These are phyloP conservation scores for Parnassius apollo DNA, from an alignment of 2,888 invertebrate genomes.

Conservation along the genomic window DNA sequence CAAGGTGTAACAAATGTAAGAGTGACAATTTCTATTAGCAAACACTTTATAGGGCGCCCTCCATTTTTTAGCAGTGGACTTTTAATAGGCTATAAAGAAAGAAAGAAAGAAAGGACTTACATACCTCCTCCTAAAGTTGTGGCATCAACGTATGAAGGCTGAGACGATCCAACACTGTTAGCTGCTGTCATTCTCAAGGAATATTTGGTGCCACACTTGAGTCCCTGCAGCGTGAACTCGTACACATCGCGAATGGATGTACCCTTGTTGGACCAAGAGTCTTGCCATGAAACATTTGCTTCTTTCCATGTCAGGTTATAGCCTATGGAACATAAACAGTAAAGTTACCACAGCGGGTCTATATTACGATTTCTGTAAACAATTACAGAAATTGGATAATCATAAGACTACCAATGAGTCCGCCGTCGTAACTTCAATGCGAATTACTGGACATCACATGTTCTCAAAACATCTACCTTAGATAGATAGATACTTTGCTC, in stretches of 20 bases:
- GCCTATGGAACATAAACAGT: conserved; percentile 45
- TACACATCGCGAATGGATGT: conserved; percentile 74
- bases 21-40: too few relatives aligned
- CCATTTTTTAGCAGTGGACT: background rate
- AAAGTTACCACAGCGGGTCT: too few relatives aligned
- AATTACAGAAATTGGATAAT: too few relatives aligned
- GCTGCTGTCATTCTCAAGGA: conserved; percentile 89
- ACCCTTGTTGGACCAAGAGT: conserved; percentile 83
- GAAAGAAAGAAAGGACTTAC: conserved; percentile 25
- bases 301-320: conserved; percentile 77
- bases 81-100: too few relatives aligned
- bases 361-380: too few relatives aligned
- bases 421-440: too few relatives aligned
- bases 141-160: conserved; percentile 81
- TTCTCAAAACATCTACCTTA: too few relatives aligned
- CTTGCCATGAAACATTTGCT: conserved; percentile 74
- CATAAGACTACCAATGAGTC: too few relatives aligned
- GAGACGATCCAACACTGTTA: conserved; percentile 90
- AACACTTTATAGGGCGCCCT: background rate
- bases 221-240: conserved; percentile 84
- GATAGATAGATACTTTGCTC: too few relatives aligned
- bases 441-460: too few relatives aligned
- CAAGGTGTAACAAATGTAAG: too few relatives aligned
- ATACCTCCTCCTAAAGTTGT: conserved; percentile 82
- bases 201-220: conserved; percentile 92